Conservation (phyloP, 2,888 invertebrate genomes). For the Drosophila paracracens region DNA sequence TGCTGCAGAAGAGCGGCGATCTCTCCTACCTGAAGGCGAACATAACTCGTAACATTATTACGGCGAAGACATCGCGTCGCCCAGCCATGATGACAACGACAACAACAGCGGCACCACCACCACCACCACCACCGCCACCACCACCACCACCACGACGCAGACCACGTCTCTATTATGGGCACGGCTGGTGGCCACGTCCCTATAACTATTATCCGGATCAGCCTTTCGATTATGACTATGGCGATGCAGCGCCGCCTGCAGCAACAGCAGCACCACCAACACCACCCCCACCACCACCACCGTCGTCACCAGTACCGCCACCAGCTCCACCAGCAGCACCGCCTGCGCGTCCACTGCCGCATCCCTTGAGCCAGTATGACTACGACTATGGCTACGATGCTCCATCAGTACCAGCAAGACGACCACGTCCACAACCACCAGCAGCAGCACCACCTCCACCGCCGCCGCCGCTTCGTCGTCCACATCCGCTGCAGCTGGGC, state of each 20-base stretch:
- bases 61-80: conserved; percentile 42
- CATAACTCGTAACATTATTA: conserved; percentile 30
- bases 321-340: conserved; percentile 15
- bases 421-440: conserved; percentile 17
- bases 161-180: conserved; percentile 42
- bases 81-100: conserved; percentile 36
- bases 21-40: conserved; percentile 70
- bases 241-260: conserved; percentile 21
- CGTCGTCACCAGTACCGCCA: not conserved
- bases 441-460: conserved; percentile 8
- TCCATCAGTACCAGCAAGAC: conserved; percentile 19
- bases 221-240: conserved; percentile 63
- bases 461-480: conserved; percentile 25
- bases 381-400: conserved; percentile 54
- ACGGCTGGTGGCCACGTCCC: conserved; percentile 65
- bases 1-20: conserved; percentile 77
- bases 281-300: conserved; percentile 4
- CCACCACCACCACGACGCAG: conserved; percentile 39
- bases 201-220: conserved; percentile 48
- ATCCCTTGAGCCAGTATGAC: conserved; percentile 39
- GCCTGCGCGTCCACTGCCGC: conserved; percentile 22
- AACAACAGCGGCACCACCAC: conserved; percentile 26
- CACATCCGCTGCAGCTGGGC: conserved; percentile 53
- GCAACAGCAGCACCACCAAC: conserved; percentile 18
- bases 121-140: conserved; percentile 29